phyloP scores from a whole-genome alignment of 2,797 vertebrate species.

The Cottoperca gobio region DNA sequence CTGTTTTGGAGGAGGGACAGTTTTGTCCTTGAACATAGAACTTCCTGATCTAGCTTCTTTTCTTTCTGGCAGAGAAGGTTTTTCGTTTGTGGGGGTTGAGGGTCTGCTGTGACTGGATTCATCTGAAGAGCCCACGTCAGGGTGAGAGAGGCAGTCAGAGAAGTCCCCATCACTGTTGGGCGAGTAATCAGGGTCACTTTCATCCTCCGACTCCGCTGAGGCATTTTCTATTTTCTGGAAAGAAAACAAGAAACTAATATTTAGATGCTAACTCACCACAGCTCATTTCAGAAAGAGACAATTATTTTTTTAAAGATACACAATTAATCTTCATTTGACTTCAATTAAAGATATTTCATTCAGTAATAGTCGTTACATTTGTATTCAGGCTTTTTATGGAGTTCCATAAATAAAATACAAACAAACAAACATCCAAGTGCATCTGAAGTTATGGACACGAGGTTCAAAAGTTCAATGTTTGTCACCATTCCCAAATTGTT shows the following conservation, averaged over 20 bases:
- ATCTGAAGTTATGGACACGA: not conserved
- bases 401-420: no score
- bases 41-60: not conserved
- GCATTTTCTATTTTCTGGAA: constrained; percentile 38
- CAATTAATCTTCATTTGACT: not conserved
- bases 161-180: constrained; percentile 31
- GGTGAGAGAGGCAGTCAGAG: constrained; percentile 33
- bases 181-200: constrained; percentile 24
- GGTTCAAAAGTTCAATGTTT: not conserved
- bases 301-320: no score
- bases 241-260: not conserved
- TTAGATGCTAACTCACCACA: not conserved
- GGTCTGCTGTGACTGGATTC: constrained; percentile 4
- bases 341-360: not conserved
- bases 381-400: not conserved
- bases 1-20: not conserved
- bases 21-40: not conserved
- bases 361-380: not conserved
- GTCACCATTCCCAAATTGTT: not conserved
- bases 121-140: constrained; percentile 6
- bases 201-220: constrained; percentile 15
- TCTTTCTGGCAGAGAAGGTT: not conserved
- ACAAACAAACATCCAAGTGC: no score
- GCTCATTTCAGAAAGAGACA: not conserved
- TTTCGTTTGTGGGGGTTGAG: accelerated